phyloP scores from a whole-genome alignment of 1,140 invertebrate genomes.

The Drosophila tsacasi region DNA sequence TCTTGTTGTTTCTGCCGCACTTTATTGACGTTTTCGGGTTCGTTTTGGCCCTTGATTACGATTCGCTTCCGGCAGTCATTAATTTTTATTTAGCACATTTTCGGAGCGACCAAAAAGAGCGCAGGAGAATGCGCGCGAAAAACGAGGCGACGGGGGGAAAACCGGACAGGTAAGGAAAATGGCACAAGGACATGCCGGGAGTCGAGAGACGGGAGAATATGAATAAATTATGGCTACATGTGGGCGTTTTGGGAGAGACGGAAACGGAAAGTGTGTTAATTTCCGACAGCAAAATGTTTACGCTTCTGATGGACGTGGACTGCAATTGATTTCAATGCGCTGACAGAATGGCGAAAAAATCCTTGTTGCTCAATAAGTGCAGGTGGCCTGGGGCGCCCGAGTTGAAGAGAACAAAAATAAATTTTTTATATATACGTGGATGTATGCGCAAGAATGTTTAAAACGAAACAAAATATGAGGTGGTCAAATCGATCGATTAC shows the following conservation, averaged over 20 bases:
- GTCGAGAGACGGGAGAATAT: constrained; percentile 46
- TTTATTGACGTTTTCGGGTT: constrained; percentile 53
- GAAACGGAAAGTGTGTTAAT: constrained; percentile 82
- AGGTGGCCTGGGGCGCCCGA: constrained; percentile 6
- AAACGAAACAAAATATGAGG: not conserved
- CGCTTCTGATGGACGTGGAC: constrained; percentile 68
- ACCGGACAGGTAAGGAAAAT: constrained; percentile 33
- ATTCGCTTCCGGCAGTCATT: constrained; percentile 78
- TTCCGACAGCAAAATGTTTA: constrained; percentile 78
- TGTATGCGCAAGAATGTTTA: not conserved
- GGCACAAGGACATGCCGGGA: constrained; percentile 49
- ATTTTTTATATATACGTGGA: constrained; percentile 2
- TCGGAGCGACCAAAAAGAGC: constrained; percentile 23
- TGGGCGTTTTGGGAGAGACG: constrained; percentile 44
- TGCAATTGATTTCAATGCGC: constrained; percentile 78
- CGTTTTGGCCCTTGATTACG: constrained; percentile 69
- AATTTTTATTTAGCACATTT: constrained; percentile 81
- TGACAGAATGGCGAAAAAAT: constrained; percentile 41
- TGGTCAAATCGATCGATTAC: not conserved
- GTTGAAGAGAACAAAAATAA: constrained; percentile 3
- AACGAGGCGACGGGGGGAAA: not conserved
- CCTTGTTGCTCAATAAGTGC: constrained; percentile 22
- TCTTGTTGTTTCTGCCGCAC: constrained; percentile 31
- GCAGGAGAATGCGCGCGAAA: not conserved
- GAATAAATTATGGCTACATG: constrained; percentile 70